Percentiles rank a stretch among this genome's conserved stretches.
These are phyloP conservation scores for Rhabdomys pumilio DNA, from an alignment of 2,797 vertebrate species.

Conservation along the genomic window DNA sequence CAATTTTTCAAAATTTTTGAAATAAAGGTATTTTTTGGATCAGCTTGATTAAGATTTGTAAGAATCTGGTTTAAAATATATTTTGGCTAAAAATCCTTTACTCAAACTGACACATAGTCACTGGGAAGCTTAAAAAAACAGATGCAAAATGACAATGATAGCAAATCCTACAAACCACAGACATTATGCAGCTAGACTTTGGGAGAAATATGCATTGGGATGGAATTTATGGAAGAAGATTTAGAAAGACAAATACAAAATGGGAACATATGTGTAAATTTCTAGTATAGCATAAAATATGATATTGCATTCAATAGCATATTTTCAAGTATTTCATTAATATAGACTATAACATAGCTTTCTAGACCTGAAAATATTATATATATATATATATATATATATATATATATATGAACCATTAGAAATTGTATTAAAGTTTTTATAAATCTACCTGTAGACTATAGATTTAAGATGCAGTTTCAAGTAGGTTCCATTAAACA, in stretches of 20 bases:
- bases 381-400: neutral
- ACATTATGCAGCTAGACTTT: neutral
- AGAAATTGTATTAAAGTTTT: constrained; percentile 15
- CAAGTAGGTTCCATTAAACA: neutral
- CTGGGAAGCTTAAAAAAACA: constrained; percentile 4
- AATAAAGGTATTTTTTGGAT: constrained; percentile 25
- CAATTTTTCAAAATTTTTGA: neutral
- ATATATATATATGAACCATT: neutral
- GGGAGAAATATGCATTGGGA: neutral
- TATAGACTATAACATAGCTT: neutral
- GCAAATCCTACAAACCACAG: neutral
- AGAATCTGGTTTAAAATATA: constrained; percentile 22
- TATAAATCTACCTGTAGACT: neutral
- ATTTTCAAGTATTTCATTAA: neutral
- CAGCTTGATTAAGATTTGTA: neutral
- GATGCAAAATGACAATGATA: neutral
- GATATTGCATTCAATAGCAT: neutral
- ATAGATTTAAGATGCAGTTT: constrained; percentile 1
- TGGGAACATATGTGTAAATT: neutral
- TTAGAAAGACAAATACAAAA: constrained; percentile 50
- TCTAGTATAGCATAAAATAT: neutral
- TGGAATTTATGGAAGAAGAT: neutral
- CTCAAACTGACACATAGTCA: neutral
- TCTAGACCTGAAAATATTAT: neutral
- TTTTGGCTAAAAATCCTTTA: neutral